A percentile compares a stretch with the other conserved stretches of the same genome.
Conservation (phyloP, 1,140 invertebrate species). For the Sinonovacula constricta region DNA sequence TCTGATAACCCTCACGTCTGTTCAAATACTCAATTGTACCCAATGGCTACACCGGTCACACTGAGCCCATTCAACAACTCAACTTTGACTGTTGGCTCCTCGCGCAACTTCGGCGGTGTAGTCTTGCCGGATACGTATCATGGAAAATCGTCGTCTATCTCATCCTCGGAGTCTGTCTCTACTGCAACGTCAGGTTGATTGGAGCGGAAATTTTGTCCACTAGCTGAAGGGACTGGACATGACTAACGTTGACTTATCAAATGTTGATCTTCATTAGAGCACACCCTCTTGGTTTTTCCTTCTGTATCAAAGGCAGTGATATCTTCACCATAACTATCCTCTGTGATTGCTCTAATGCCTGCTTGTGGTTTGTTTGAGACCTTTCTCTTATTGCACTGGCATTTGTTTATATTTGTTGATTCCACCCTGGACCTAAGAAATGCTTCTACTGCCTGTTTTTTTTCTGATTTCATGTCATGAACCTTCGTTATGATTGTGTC, state of each 20-base stretch:
- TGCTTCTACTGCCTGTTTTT: constrained; percentile 5
- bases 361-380: constrained; percentile 29
- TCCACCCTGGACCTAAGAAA: no score
- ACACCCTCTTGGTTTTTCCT: not conserved
- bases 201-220: not conserved
- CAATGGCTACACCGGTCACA: constrained; percentile 23
- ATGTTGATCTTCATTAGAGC: not conserved
- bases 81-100: not conserved
- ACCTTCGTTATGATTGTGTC: not conserved
- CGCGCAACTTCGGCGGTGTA: not conserved
- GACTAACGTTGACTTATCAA: no score
- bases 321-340: not conserved
- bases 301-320: not conserved
- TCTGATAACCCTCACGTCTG: no score
- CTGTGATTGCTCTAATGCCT: not conserved
- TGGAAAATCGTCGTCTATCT: not conserved
- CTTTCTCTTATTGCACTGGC: no score
- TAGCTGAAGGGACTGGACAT: constrained; percentile 11
- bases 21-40: no score
- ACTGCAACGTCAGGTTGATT: not conserved
- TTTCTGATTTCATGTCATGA: not conserved
- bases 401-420: no score
- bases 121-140: constrained; percentile 11
- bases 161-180: not conserved
- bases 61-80: constrained; percentile 14